Evolutionary conservation across 2,797 vertebrate species (phyloP).

Genomic region (Manis crassicaudata): DNA sequence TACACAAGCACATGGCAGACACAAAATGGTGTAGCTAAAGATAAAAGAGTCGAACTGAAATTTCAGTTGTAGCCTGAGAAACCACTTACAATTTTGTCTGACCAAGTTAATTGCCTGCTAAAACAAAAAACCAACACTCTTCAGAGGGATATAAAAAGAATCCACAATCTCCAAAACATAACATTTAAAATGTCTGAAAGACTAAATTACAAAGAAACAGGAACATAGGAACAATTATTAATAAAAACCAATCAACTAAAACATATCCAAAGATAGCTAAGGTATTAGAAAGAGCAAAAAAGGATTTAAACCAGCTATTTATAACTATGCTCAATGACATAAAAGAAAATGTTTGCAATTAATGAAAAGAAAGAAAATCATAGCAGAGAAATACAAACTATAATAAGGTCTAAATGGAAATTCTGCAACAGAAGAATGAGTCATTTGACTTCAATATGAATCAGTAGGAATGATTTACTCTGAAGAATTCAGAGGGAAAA

Average conservation of each 20-base stretch:
- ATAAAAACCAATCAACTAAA: background rate
- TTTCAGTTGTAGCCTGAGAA: background rate
- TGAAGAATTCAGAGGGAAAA: background rate
- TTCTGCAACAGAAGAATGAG: background rate
- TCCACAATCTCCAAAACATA: background rate
- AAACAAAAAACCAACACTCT: background rate
- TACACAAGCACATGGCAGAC: background rate
- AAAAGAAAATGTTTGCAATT: background rate
- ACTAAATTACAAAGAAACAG: background rate
- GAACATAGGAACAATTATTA: background rate
- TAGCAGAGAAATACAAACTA: background rate
- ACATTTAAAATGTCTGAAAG: background rate
- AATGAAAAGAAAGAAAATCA: background rate
- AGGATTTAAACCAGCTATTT: background rate
- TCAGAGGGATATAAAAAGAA: background rate
- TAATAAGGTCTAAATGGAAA: background rate
- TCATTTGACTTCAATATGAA: background rate
- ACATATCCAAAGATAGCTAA: background rate
- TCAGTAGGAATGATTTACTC: background rate
- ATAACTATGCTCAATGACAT: background rate
- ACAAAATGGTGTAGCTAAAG: background rate
- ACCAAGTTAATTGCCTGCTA: background rate
- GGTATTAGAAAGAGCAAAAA: background rate
- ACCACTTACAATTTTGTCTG: background rate
- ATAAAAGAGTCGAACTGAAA: background rate